Percentiles rank a stretch among this genome's conserved stretches.
These are phyloP conservation scores for Neodiprion lecontei DNA, from an alignment of 1,140 invertebrate genomes.

Conservation along the genomic window DNA sequence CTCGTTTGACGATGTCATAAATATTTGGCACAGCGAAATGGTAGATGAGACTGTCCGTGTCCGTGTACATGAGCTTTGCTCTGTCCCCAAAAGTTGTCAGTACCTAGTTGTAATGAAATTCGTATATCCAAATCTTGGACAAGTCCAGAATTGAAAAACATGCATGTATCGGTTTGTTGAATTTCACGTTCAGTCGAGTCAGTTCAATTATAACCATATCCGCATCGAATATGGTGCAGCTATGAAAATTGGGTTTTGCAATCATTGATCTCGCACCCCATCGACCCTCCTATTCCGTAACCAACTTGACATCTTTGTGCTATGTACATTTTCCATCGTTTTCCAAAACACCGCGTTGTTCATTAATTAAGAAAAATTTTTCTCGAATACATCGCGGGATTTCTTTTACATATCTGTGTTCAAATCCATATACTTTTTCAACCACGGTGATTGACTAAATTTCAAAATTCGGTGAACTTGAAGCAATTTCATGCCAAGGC, in stretches of 20 bases:
- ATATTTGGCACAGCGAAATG: too few species aligned
- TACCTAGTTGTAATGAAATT: too few species aligned
- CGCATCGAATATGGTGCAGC: constrained; percentile 35
- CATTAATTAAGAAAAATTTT: constrained; percentile 59
- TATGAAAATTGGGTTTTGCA: constrained; percentile 44
- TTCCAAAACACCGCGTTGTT: constrained; percentile 59
- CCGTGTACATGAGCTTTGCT: too few species aligned
- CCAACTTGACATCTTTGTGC: constrained; percentile 46
- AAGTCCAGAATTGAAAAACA: constrained; percentile 36
- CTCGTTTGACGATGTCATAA: too few species aligned
- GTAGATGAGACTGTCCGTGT: too few species aligned
- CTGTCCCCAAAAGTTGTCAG: too few species aligned
- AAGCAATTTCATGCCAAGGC: too few species aligned
- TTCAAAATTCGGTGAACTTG: too few species aligned
- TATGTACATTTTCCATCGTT: constrained; percentile 55
- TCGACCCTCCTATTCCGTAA: neutral
- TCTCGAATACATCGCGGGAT: constrained; percentile 51
- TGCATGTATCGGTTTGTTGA: constrained; percentile 39
- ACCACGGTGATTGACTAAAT: constrained; percentile 49
- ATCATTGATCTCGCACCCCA: constrained; percentile 27
- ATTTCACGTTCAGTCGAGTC: constrained; percentile 22
- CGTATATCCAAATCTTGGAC: constrained; percentile 22
- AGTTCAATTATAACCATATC: constrained; percentile 17
- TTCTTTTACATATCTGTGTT: constrained; percentile 46
- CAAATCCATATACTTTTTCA: constrained; percentile 54